Evolutionary conservation across 2,797 vertebrate genomes (phyloP).

Genomic region (Gadopsis marmoratus): DNA sequence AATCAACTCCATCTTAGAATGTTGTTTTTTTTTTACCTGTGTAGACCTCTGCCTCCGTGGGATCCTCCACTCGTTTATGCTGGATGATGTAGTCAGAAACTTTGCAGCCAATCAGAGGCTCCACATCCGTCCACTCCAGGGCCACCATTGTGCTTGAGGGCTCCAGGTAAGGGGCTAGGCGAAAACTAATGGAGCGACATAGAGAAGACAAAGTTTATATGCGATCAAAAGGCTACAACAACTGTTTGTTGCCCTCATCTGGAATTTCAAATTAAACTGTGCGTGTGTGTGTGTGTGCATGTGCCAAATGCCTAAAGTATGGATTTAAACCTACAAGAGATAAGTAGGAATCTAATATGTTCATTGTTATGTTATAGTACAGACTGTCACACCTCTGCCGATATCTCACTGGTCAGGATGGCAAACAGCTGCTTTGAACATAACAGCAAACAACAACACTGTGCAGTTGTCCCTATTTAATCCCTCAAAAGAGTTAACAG

Average conservation of each 20-base stretch:
- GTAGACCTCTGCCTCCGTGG: constrained; percentile 95
- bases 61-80: constrained; percentile 97
- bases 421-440: constrained; percentile 51
- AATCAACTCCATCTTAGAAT: neutral
- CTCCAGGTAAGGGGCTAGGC: constrained; percentile 91
- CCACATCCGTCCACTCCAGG: constrained; percentile 95
- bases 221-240: neutral
- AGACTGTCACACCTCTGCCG: constrained; percentile 36
- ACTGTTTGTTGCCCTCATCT: constrained; percentile 1
- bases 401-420: constrained; percentile 44
- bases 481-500: constrained; percentile 68
- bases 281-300: neutral
- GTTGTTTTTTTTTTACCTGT: constrained; percentile 85
- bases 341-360: constrained; percentile 24
- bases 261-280: neutral
- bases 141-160: constrained; percentile 97
- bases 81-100: constrained; percentile 97
- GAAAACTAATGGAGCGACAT: constrained; percentile 84
- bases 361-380: constrained; percentile 32
- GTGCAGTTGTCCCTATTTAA: constrained; percentile 56
- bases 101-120: constrained; percentile 95
- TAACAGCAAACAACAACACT: constrained; percentile 53
- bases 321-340: neutral
- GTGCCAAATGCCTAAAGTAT: neutral
- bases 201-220: constrained; percentile 20